Conservation (phyloP, 1,140 invertebrate species). For the Homarus americanus region DNA sequence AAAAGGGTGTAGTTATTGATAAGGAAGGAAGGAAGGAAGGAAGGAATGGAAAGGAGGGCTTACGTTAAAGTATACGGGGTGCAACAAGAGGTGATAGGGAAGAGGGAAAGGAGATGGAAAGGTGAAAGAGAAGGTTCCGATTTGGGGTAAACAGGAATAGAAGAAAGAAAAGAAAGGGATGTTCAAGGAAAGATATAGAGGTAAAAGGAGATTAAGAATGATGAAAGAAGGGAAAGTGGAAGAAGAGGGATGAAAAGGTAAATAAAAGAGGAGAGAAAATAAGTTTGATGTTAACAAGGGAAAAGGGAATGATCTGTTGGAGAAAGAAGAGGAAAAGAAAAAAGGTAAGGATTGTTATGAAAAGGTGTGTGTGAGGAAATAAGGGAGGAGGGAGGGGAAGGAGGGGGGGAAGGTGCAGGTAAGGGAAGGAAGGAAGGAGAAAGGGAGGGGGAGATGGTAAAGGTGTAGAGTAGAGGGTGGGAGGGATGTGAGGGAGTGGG, state of each 20-base stretch:
- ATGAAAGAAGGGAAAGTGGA: background rate
- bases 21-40: background rate
- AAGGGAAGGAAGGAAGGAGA: background rate
- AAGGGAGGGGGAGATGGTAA: background rate
- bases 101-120: background rate
- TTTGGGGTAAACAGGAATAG: too few species aligned
- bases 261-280: background rate
- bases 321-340: background rate
- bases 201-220: background rate
- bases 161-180: background rate
- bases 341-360: background rate
- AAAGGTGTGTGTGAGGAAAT: background rate
- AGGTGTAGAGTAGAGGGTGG: background rate
- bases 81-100: background rate
- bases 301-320: background rate
- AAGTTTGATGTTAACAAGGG: background rate
- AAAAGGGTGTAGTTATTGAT: background rate
- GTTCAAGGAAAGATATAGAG: background rate
- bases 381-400: background rate
- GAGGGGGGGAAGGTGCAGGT: background rate
- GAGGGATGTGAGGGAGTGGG: background rate
- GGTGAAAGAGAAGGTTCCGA: background rate
- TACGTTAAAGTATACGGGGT: too few species aligned
- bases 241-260: background rate
- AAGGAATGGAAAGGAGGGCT: background rate